Evolutionary conservation across 2,888 invertebrate species (phyloP).

Genomic region (Allacma fusca): DNA sequence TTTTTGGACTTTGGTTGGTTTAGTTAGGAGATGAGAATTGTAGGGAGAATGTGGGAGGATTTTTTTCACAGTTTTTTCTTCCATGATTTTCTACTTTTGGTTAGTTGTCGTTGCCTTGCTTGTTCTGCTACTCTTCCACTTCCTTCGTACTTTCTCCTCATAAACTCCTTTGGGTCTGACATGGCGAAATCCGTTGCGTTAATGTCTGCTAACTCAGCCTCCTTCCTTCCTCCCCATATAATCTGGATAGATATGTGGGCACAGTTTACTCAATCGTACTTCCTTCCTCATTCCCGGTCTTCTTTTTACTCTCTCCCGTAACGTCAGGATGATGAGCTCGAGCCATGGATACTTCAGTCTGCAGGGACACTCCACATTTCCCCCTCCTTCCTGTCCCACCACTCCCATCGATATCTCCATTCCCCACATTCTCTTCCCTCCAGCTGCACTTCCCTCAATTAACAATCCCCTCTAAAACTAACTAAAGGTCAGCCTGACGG

Average conservation of each 20-base stretch:
- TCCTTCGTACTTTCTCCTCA: conserved; percentile 31
- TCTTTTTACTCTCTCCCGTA: background rate
- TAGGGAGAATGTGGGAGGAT: no score
- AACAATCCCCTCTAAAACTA: no score
- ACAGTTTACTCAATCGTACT: conserved; percentile 28
- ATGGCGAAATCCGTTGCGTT: conserved; percentile 50
- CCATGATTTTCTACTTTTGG: background rate
- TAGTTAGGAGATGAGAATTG: no score
- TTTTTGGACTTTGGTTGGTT: no score
- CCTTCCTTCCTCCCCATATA: conserved; percentile 46
- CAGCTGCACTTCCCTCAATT: no score
- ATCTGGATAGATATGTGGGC: conserved; percentile 17
- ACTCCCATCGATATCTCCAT: background rate
- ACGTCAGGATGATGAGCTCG: no score
- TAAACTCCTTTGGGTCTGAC: conserved; percentile 50
- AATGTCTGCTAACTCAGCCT: conserved; percentile 54
- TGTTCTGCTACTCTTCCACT: background rate
- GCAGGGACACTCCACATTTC: no score
- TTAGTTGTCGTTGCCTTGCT: background rate
- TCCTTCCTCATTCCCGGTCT: conserved; percentile 13
- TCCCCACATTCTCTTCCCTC: background rate
- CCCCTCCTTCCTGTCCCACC: background rate
- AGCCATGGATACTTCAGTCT: no score
- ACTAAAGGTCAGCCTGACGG: no score
- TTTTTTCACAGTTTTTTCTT: no score